Conservation (phyloP, 2,797 vertebrate genomes). For the Enteromius unitaeniatus region DNA sequence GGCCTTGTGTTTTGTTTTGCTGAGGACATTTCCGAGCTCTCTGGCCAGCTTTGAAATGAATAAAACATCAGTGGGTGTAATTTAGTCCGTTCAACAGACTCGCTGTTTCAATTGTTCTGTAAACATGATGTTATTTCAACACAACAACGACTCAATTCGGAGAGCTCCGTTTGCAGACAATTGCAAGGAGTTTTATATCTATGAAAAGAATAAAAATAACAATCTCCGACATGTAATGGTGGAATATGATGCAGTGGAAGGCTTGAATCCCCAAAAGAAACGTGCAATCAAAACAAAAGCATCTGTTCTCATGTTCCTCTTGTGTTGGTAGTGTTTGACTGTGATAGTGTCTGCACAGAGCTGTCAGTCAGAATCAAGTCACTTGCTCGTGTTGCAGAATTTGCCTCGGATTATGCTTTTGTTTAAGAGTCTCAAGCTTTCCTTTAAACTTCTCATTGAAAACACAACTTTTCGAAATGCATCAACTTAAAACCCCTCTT, state of each 20-base stretch:
- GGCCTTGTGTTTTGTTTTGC: conserved; percentile 5
- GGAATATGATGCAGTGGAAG: not conserved
- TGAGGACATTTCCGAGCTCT: conserved; percentile 21
- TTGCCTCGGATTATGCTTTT: not conserved
- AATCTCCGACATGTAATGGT: conserved; percentile 10
- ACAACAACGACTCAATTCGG: conserved; percentile 44
- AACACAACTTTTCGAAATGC: not conserved
- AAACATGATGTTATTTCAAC: conserved; percentile 60
- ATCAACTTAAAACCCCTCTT: too few relatives aligned
- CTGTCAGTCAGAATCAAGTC: not conserved
- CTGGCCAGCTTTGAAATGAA: conserved; percentile 56
- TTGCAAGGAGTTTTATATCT: conserved; percentile 29
- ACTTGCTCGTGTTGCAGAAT: not conserved
- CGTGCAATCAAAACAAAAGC: conserved; percentile 20
- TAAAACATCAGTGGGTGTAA: conserved; percentile 64
- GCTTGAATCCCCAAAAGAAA: conserved; percentile 10
- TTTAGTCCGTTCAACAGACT: conserved; percentile 49
- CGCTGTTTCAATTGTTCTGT: conserved; percentile 52
- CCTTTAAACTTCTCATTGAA: not conserved
- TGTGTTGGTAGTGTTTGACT: not conserved
- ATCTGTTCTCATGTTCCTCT: not conserved
- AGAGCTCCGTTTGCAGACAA: conserved; percentile 50
- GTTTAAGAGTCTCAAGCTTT: conserved; percentile 3
- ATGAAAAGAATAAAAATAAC: conserved; percentile 31
- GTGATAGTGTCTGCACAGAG: not conserved